These are phyloP conservation scores for Parthenolecanium corni DNA, from an alignment of 2,888 invertebrate species.

Conservation along the genomic window DNA sequence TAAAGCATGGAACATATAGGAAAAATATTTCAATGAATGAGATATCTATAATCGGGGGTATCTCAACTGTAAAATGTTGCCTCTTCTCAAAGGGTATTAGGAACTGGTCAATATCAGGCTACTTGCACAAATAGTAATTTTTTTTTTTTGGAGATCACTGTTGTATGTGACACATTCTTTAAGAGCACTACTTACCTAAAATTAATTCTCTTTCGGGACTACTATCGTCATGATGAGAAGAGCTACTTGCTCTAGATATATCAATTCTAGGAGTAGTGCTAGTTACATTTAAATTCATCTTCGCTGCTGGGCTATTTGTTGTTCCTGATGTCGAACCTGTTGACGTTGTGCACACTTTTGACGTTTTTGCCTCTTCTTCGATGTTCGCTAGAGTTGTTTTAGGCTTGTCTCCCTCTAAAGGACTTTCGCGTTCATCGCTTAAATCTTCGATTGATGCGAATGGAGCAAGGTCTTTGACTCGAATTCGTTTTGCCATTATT, in stretches of 20 bases:
- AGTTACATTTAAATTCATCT: conserved; percentile 47
- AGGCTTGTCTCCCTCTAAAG: conserved; percentile 37
- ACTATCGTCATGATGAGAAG: conserved; percentile 71
- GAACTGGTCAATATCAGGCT: too few relatives aligned
- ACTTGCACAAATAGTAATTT: too few relatives aligned
- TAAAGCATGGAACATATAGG: too few relatives aligned
- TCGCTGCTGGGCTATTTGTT: conserved; percentile 31
- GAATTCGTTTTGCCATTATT: conserved; percentile 53
- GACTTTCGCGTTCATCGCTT: conserved; percentile 62
- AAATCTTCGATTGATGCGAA: conserved; percentile 88
- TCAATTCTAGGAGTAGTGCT: conserved; percentile 68
- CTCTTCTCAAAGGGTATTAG: too few relatives aligned
- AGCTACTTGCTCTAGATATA: conserved; percentile 77
- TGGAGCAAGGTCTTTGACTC: conserved; percentile 54
- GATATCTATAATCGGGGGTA: too few relatives aligned
- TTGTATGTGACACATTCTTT: too few relatives aligned
- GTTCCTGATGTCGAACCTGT: too few relatives aligned
- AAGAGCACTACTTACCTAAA: conserved; percentile 45
- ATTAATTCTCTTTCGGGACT: conserved; percentile 74
- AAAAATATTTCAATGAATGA: too few relatives aligned
- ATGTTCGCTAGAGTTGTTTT: conserved; percentile 40
- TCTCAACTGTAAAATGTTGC: too few relatives aligned
- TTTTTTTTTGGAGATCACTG: too few relatives aligned
- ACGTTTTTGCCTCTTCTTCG: conserved; percentile 38
- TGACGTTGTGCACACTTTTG: not conserved